Evolutionary conservation across 2,113 vertebrate species (phyloP), one percentile per base, ranked within the genome.

Genomic region (Riparia riparia): DNA sequence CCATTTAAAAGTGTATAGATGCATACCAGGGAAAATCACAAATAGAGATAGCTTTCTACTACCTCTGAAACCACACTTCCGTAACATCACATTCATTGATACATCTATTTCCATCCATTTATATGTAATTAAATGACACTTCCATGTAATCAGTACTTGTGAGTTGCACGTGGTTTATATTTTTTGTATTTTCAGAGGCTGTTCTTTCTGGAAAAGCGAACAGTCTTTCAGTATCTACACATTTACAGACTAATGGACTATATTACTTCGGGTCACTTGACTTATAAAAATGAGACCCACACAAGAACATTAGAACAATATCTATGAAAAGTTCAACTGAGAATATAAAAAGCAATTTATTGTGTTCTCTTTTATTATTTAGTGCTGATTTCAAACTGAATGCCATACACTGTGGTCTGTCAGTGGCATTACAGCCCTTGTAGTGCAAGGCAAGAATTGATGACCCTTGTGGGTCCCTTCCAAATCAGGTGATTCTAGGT

Each of bases 51-150:
- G 7, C 17, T 64, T 82, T 65, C 83, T 58, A 17, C 9, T 31
- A 2, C 47, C 47, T 50, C 39, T 54, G 49, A 58, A 41, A 39
- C 49, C 51, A 14, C 25, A 12, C 17, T 69, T 64, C 61, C 73
- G 1, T 42, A 53, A 32, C 34, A 92, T 4, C 71, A 50, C 16
- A 3, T 63, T 53, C 42, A 69, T 73, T 60, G 57, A 34, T 15
- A 83, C 21, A 64, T 14, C 29, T 17, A 44, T 66, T 70, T 54
- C 72, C 25, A 60, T 14, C 14, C 25, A 63, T 42, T 81, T 60
- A 11, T 32, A n/a, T 0, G 0, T 32, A 34, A 41, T 34, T 37
- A 37, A 72, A 31, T 20, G 20, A 1, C 26, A 60, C 64, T 72
- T 91, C 57, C 45, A 44, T 2, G 26, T 25, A 22, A 61, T 32